A percentile compares a stretch with the other conserved stretches of the same genome.
Conservation (phyloP, 2,797 vertebrate species). For the Gymnodraco acuticeps region DNA sequence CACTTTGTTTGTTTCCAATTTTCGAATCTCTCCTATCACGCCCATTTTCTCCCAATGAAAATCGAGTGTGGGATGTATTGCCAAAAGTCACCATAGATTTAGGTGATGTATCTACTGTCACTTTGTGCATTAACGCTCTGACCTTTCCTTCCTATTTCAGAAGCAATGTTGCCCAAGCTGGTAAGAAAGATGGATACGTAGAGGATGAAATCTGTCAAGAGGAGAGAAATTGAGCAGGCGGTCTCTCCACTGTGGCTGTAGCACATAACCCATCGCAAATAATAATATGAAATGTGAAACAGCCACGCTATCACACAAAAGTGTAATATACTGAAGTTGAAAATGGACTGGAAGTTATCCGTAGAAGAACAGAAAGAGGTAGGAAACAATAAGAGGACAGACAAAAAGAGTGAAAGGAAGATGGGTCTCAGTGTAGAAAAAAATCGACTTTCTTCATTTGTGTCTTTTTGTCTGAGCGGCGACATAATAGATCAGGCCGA, state of each 20-base stretch:
- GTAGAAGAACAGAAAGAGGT: conserved; percentile 10
- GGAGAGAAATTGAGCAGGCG: conserved; percentile 50
- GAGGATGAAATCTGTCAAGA: conserved; percentile 68
- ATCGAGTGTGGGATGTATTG: conserved; percentile 59
- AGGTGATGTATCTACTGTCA: conserved; percentile 79
- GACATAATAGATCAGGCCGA: conserved; percentile 63
- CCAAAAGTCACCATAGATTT: conserved; percentile 74
- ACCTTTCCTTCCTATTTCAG: conserved; percentile 79
- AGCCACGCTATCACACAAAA: conserved; percentile 18
- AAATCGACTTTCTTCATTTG: conserved; percentile 54
- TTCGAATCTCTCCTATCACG: conserved; percentile 22
- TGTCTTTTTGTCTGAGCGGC: conserved; percentile 59
- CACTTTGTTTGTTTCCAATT: conserved; percentile 12
- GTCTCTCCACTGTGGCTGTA: conserved; percentile 27
- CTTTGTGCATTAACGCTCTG: conserved; percentile 74
- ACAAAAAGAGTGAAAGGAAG: conserved; percentile 15
- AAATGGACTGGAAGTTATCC: conserved; percentile 48
- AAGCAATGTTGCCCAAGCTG: conserved; percentile 68
- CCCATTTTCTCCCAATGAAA: conserved; percentile 53
- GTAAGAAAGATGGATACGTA: conserved; percentile 78
- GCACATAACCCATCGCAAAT: conserved; percentile 38
- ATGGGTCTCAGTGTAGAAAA: conserved; percentile 31
- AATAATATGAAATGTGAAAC: conserved; percentile 32
- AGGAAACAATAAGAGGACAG: conserved; percentile 24
- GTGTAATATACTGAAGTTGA: conserved; percentile 35